phyloP scores from a whole-genome alignment of 1,140 invertebrate genomes.

The Leptinotarsa undecemlineata region DNA sequence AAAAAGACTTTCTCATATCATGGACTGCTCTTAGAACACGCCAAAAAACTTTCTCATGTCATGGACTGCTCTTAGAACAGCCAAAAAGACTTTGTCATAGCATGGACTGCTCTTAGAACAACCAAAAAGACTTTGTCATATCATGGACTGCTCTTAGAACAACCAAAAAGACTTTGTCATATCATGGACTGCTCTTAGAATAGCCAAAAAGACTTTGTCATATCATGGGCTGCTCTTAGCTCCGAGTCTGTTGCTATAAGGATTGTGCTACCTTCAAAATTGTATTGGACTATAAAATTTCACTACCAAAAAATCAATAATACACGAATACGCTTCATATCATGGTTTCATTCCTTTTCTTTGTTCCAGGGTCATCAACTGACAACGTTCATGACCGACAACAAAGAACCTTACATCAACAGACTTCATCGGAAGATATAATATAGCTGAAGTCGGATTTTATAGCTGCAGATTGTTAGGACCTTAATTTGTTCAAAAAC shows the following conservation, averaged over 20 bases:
- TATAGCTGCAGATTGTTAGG: too few relatives aligned
- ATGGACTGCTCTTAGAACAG: neutral
- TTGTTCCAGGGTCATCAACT: too few relatives aligned
- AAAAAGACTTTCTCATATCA: neutral
- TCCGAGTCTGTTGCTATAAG: neutral
- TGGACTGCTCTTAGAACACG: neutral
- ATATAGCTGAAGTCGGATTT: too few relatives aligned
- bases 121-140: neutral
- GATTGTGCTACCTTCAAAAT: neutral
- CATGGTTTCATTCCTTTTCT: too few relatives aligned
- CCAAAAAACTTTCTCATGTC: neutral
- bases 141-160: neutral
- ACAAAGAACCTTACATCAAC: too few relatives aligned
- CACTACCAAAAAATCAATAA: neutral
- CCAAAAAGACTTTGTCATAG: neutral
- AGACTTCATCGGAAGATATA: too few relatives aligned
- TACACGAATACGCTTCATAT: too few relatives aligned
- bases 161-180: neutral
- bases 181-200: neutral
- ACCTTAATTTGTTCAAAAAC: too few relatives aligned
- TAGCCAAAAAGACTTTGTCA: too few relatives aligned
- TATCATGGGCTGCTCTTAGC: neutral
- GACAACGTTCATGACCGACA: too few relatives aligned
- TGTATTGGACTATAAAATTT: neutral
- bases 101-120: neutral